These are phyloP conservation scores for Thalassophryne amazonica DNA, from an alignment of 2,797 vertebrate genomes.

Conservation along the genomic window DNA sequence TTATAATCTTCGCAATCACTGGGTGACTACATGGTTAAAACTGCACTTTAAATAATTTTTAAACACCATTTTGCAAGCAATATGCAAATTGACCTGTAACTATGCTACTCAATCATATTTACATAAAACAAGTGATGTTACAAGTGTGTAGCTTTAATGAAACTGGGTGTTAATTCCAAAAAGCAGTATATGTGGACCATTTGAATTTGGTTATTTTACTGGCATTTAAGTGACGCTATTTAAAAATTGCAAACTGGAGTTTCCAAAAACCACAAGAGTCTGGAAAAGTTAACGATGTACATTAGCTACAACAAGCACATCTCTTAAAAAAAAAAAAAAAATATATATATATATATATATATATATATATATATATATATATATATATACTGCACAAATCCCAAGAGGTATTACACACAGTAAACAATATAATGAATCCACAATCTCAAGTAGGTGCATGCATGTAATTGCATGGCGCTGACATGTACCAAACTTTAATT, in stretches of 20 bases:
- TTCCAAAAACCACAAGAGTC: not conserved
- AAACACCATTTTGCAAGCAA: not conserved
- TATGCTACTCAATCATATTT: slow-evolving; percentile 6
- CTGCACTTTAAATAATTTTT: slow-evolving; percentile 13
- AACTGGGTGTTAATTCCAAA: too few species aligned
- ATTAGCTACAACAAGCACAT: not conserved
- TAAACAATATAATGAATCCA: not conserved
- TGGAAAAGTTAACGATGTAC: too few species aligned
- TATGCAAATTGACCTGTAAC: slow-evolving; percentile 10
- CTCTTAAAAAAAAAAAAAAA: too few species aligned
- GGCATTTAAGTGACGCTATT: too few species aligned
- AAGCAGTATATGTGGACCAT: too few species aligned
- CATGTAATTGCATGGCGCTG: slow-evolving; percentile 14
- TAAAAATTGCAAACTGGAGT: too few species aligned
- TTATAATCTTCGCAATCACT: slow-evolving; percentile 19
- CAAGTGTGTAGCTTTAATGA: not conserved
- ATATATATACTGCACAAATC: too few species aligned
- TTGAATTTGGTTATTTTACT: too few species aligned
- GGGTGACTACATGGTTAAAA: slow-evolving; percentile 24
- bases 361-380: too few species aligned
- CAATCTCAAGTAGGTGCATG: slow-evolving; percentile 12
- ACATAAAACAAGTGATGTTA: slow-evolving; percentile 10
- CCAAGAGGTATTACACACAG: not conserved
- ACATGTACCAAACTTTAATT: slow-evolving; percentile 23
- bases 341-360: too few species aligned